Evolutionary conservation across 2,797 vertebrate genomes (phyloP), one percentile per base, ranked within the genome.

Genomic region (Numenius phaeopus): DNA sequence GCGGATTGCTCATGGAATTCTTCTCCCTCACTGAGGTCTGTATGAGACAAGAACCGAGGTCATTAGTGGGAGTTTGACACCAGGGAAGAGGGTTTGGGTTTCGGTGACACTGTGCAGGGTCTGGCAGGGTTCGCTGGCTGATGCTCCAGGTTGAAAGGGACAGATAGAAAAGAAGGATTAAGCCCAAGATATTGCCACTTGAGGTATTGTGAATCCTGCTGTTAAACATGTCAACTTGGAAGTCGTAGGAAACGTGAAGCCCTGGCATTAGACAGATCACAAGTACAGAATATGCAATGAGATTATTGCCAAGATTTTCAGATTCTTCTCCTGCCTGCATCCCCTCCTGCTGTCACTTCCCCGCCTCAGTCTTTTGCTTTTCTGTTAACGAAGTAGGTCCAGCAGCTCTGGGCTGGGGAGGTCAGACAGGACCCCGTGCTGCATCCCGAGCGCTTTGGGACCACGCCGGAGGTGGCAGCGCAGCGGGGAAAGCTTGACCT

Each of bases 381-480:
- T 27, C 34, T 83, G 57, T 40, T 37, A 18, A 1, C 1, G 3
- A 19, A 47, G 22, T 0, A 37, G 34, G 10, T 7, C 23, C 7
- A 23, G 0, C 37, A 27, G 37, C 69, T 90, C 54, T 46, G 3
- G 2, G 58, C 86, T 67, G 69, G 32, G 20, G 65, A 30, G 57
- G 46, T 6, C 12, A 52, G 14, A 3, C 67, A 11, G 30, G 67
- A 10, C 24, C 55, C 57, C 1, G 2, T 14, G 1, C 37, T 11
- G 17, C 64, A 7, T 37, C 67, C 87, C 3, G 0, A 13, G 40
- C 0, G 6, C 87, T 19, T 24, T 11, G 93, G 66, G 69, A 29
- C 52, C 0, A 0, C 2, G 47, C 30, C 2, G 30, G 17, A 5
- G 6, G 0, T 5, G 67, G 58, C 29, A 4, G 12, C 1, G 30